Conservation (phyloP, 1,140 invertebrate species). For the Drosophila jambulina region DNA sequence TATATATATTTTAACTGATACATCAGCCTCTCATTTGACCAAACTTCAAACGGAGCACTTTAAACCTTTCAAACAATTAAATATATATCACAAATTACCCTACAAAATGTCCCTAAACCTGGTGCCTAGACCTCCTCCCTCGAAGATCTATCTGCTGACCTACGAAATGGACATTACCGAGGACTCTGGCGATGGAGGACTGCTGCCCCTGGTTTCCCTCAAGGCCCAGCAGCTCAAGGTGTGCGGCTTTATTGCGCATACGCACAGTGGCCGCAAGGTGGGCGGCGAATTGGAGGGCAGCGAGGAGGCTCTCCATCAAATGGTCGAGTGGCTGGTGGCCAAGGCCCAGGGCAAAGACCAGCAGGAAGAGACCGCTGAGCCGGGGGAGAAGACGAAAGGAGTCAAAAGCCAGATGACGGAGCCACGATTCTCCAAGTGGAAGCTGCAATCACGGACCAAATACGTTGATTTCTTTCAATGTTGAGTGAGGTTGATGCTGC, state of each 20-base stretch:
- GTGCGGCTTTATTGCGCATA: conserved; percentile 56
- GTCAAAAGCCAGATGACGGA: conserved; percentile 17
- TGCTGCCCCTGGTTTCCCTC: conserved; percentile 18
- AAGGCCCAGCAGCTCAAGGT: conserved; percentile 51
- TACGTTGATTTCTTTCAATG: conserved; percentile 66
- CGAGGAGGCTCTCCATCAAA: conserved; percentile 24
- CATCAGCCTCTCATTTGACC: background rate
- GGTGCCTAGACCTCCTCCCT: background rate
- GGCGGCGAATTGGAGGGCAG: conserved; percentile 55
- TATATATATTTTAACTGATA: background rate
- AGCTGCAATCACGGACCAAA: conserved; percentile 37
- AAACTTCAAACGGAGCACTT: background rate
- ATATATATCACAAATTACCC: too few species aligned
- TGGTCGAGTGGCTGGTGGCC: conserved; percentile 49
- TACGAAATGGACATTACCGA: conserved; percentile 36
- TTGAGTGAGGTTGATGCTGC: conserved; percentile 5
- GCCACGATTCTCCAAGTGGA: conserved; percentile 33
- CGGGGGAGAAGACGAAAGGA: background rate
- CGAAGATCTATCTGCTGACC: conserved; percentile 29
- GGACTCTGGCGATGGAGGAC: background rate
- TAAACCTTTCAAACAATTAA: background rate
- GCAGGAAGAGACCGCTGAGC: background rate
- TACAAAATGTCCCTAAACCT: conserved; percentile 26
- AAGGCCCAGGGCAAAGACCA: conserved; percentile 6
- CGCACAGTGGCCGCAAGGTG: conserved; percentile 46